These are phyloP conservation scores for Coregonus clupeaformis DNA, from an alignment of 2,113 vertebrate genomes.

Conservation along the genomic window DNA sequence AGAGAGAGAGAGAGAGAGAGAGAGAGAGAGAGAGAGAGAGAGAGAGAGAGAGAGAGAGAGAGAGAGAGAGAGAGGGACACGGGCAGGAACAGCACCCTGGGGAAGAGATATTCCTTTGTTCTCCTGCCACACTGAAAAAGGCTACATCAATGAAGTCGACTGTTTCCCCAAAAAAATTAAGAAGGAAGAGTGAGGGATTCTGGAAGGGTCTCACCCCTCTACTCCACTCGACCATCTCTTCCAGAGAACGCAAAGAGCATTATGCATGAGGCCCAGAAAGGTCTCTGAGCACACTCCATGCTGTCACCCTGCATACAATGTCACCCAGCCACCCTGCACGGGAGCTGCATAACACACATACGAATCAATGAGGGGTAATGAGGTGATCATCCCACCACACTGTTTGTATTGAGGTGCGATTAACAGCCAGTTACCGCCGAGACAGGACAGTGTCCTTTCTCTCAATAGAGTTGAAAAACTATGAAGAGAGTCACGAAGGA, in stretches of 20 bases:
- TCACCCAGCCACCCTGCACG: constrained; percentile 42
- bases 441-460: constrained; percentile 38
- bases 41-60: neutral
- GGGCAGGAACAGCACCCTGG: constrained; percentile 1
- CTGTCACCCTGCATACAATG: constrained; percentile 48
- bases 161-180: constrained; percentile 50
- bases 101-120: constrained; percentile 61
- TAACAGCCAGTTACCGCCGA: constrained; percentile 44
- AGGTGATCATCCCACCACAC: constrained; percentile 54
- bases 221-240: constrained; percentile 67
- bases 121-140: constrained; percentile 61
- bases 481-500: constrained; percentile 24
- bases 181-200: constrained; percentile 47
- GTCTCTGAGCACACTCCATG: constrained; percentile 54
- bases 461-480: constrained; percentile 22
- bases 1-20: no score
- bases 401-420: constrained; percentile 42
- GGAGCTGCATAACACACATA: constrained; percentile 39
- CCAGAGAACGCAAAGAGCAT: constrained; percentile 77
- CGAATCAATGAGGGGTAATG: constrained; percentile 59
- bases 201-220: constrained; percentile 51
- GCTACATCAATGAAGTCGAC: constrained; percentile 61
- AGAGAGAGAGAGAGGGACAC: neutral
- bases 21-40: no score
- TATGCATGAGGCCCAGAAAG: constrained; percentile 82